These are phyloP conservation scores for Chaetodon trifasciatus DNA, from an alignment of 2,797 vertebrate species.

Conservation along the genomic window DNA sequence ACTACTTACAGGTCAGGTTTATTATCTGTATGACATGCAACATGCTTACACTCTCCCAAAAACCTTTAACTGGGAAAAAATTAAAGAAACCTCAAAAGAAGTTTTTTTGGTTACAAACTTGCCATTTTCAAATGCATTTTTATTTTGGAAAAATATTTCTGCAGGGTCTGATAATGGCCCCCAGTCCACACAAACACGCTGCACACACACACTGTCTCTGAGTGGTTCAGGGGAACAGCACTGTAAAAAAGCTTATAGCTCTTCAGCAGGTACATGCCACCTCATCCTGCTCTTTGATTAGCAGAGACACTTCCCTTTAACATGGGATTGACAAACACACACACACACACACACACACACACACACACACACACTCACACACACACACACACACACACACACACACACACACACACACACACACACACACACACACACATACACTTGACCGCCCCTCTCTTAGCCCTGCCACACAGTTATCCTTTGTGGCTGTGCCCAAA, in stretches of 20 bases:
- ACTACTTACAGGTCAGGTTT: not conserved
- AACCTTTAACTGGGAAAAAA: too few relatives aligned
- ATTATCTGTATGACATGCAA: too few relatives aligned
- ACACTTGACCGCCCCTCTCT: not conserved
- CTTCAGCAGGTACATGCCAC: constrained; percentile 79
- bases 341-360: constrained; percentile 38
- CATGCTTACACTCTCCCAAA: too few relatives aligned
- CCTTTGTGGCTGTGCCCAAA: constrained; percentile 6
- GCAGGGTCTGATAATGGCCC: constrained; percentile 3
- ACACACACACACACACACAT: constrained; percentile 39
- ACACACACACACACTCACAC: constrained; percentile 35
- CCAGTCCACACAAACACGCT: constrained; percentile 17
- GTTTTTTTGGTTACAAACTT: not conserved
- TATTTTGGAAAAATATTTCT: not conserved
- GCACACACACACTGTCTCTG: constrained; percentile 20
- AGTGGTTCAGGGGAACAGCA: constrained; percentile 29
- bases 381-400: constrained; percentile 17
- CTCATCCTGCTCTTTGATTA: constrained; percentile 79
- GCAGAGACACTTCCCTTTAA: constrained; percentile 79
- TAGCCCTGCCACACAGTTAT: constrained; percentile 13
- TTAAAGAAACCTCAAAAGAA: too few relatives aligned
- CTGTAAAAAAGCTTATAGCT: constrained; percentile 59
- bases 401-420: constrained; percentile 62
- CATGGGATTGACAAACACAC: constrained; percentile 64
- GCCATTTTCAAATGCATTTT: too few relatives aligned